Evolutionary conservation across 2,113 vertebrate species (phyloP).

Genomic region (Paradisaea rubra): DNA sequence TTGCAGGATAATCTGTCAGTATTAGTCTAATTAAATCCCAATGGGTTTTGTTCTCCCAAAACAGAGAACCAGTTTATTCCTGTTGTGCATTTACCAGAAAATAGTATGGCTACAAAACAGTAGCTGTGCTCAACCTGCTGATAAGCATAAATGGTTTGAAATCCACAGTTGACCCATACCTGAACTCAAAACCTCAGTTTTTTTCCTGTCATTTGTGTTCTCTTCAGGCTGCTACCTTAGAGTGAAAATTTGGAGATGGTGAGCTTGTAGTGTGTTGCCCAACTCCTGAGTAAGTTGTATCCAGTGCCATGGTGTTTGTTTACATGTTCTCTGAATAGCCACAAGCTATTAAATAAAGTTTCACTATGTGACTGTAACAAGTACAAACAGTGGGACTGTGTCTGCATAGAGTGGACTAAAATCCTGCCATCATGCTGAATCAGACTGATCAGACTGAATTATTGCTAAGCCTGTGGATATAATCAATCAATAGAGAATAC

Average conservation of each 20-base stretch:
- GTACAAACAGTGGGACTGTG: background rate
- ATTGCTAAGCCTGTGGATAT: background rate
- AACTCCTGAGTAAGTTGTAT: background rate
- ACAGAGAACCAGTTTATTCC: background rate
- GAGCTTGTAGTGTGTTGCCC: background rate
- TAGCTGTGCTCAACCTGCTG: fast-evolving
- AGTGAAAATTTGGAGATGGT: background rate
- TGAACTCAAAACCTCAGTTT: background rate
- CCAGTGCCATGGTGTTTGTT: background rate
- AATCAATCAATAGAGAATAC: background rate
- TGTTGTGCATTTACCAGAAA: background rate
- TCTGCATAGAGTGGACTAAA: background rate
- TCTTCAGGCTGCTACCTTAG: background rate
- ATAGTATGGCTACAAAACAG: background rate
- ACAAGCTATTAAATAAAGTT: background rate
- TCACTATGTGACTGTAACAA: background rate
- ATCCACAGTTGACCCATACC: background rate
- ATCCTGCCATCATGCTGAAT: background rate
- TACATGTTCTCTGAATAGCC: background rate
- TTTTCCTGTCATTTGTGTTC: background rate
- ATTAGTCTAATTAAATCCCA: background rate
- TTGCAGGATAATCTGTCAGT: background rate
- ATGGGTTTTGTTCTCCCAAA: fast-evolving
- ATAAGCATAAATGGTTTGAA: background rate
- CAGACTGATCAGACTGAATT: background rate